Percentiles rank a stretch among this genome's conserved stretches.
phyloP scores from a whole-genome alignment of 2,113 vertebrate genomes.

The Setophaga kirtlandii region DNA sequence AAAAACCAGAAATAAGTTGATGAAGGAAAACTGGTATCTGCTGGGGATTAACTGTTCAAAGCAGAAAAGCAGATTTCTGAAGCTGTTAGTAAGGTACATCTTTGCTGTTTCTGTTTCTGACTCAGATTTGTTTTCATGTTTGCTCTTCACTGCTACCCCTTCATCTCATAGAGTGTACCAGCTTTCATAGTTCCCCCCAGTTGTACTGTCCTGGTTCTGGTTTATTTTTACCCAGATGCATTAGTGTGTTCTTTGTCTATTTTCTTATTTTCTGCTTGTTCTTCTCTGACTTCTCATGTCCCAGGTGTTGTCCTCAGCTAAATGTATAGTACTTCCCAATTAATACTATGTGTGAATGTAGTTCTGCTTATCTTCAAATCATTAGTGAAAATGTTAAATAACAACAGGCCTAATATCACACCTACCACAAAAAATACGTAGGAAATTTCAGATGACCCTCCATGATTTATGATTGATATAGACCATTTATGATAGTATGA shows the following conservation, averaged over 20 bases:
- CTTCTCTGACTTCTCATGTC: background rate
- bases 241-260: background rate
- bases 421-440: background rate
- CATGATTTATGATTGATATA: background rate
- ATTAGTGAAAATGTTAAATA: background rate
- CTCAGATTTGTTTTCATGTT: background rate
- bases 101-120: background rate
- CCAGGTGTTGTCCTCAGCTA: background rate
- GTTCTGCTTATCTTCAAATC: background rate
- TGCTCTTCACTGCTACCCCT: background rate
- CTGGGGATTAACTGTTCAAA: background rate
- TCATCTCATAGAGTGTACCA: background rate
- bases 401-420: background rate
- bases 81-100: background rate
- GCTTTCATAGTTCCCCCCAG: background rate
- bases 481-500: background rate
- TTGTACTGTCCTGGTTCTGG: background rate
- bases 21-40: background rate
- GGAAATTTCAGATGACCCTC: background rate
- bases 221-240: background rate
- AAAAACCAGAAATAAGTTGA: background rate
- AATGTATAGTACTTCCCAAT: background rate
- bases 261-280: background rate
- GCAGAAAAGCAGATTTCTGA: background rate
- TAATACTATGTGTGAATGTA: background rate